Base-by-base conservation (phyloP, 2,797 vertebrate species). In the Apogon talboti region DNA sequence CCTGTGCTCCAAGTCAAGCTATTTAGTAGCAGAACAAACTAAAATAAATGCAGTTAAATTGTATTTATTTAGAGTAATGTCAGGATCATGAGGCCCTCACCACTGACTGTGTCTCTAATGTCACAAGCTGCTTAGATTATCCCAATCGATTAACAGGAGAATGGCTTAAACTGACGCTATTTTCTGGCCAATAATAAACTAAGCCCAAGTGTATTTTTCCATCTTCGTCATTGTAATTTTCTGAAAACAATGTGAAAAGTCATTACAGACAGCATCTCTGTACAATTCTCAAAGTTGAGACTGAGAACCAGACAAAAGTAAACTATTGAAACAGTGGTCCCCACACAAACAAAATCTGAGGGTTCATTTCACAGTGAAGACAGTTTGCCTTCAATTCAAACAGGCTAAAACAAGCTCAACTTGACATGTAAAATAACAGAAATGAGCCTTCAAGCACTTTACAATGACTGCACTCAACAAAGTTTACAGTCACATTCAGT, bases 401-500 rank as follows among this genome's bases (percentile, higher is more conserved):
- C 24, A 28, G 24, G 24, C 6, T 28, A 2, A 28, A 28, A 28
- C 24, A 28, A 28, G 44, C 11, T 43, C 2, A 30, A 55, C 33
- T 50, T 18, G 62, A 10, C 13, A 13, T n/a, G 13, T 1, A 18
- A 21, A 28, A 28, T 30, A 49, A 7, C 18, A 38, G 15, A 11
- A 41, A 11, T 53, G 24, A 37, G 16, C 50, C 11, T 43, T 48
- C 11, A 46, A 46, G 37, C 3, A 11, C 1, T 8, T 7, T 1
- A 7, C 45, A 51, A 65, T 47, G 33, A 53, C 11, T 57, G 13
- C 33, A 51, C 28, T 61, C 43, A 38, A 59, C 42, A 18, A 69
- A 66, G 48, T 72, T 79, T 79, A 51, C 11, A 68, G 65, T 47
- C 61, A 45, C 61, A 45, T 10, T 63, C 15, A 68, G 40, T 61